Base-by-base conservation (phyloP, 2,113 vertebrate genomes). In the Rallus limicola region DNA sequence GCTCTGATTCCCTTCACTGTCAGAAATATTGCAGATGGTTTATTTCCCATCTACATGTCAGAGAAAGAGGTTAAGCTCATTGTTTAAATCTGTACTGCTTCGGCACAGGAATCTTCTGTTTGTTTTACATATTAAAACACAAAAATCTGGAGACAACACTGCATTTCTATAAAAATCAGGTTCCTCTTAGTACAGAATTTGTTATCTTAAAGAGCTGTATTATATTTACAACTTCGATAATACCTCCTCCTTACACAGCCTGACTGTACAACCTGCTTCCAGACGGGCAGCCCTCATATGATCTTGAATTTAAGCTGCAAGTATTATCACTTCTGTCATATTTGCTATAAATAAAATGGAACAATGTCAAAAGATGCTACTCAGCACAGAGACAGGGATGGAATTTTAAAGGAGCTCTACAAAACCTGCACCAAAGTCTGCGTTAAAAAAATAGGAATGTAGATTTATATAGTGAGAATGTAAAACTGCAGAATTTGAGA, bases 261-360 rank as follows among this genome's bases (percentile, higher is more conserved):
- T 96, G 53, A 86, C 65, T 90, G 34, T 68, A 64, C 65, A 93
- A 70, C 82, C 83, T 82, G 90, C 84, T 82, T 91, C 82, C 90
- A 94, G 88, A 97, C 33, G 16, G 95, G 67, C 90, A 95, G 91
- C 86, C 62, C 81, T 96, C 80, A 63, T 3, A 82, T 24, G 36
- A 91, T 94, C 80, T 85, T 71, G 83, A 81, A 89, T 93, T 95
- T 93, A 92, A 96, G 83, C 65, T 82, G 65, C 88, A 94, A 88
- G 38, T 76, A 76, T 95, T 94, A 95, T 92, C 92, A 62, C 91
- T 95, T 93, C 90, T 93, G 80, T 94, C 83, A 82, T 81, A 82
- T 85, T 84, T 93, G 86, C 92, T 92, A 96, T 93, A 96, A 96
- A 96, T 96, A 96, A 96, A 96, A 93, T 42, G 48, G 90, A 95